These are phyloP conservation scores for Synanthedon myopaeformis DNA, from an alignment of 2,888 invertebrate genomes.

Conservation along the genomic window DNA sequence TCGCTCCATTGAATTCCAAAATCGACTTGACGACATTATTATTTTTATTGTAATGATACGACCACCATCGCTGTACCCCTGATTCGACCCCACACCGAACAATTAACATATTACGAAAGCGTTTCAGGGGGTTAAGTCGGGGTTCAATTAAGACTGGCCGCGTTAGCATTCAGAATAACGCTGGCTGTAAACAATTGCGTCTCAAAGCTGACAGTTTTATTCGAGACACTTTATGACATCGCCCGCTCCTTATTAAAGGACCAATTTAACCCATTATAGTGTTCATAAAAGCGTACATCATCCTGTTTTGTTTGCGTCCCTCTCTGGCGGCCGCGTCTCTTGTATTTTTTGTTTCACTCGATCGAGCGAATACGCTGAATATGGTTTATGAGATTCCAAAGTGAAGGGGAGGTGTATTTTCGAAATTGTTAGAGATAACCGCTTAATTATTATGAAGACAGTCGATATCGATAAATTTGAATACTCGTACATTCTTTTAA, in stretches of 20 bases:
- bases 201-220: slow-evolving; percentile 45
- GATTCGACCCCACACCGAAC: background rate
- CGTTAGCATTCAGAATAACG: slow-evolving; percentile 21
- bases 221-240: slow-evolving; percentile 49
- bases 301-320: slow-evolving; percentile 51
- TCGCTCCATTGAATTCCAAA: slow-evolving; percentile 17
- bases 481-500: background rate
- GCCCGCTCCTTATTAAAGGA: slow-evolving; percentile 49
- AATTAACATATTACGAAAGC: slow-evolving; percentile 2
- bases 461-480: slow-evolving; percentile 12
- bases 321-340: slow-evolving; percentile 11
- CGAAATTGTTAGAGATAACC: slow-evolving; percentile 26
- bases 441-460: slow-evolving; percentile 1
- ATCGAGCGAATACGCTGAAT: slow-evolving; percentile 32
- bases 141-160: slow-evolving; percentile 17
- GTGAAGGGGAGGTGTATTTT: slow-evolving; percentile 47
- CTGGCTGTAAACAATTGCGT: slow-evolving; percentile 29
- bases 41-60: slow-evolving; percentile 4
- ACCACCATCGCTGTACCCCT: slow-evolving; percentile 5
- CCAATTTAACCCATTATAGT: slow-evolving; percentile 67
- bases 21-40: slow-evolving; percentile 5
- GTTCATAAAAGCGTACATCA: slow-evolving; percentile 64
- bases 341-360: slow-evolving; percentile 23
- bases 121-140: slow-evolving; percentile 3
- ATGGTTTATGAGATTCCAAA: slow-evolving; percentile 58